phyloP scores from a whole-genome alignment of 2,888 invertebrate genomes.

The Sinopyrophorus schimmeli region DNA sequence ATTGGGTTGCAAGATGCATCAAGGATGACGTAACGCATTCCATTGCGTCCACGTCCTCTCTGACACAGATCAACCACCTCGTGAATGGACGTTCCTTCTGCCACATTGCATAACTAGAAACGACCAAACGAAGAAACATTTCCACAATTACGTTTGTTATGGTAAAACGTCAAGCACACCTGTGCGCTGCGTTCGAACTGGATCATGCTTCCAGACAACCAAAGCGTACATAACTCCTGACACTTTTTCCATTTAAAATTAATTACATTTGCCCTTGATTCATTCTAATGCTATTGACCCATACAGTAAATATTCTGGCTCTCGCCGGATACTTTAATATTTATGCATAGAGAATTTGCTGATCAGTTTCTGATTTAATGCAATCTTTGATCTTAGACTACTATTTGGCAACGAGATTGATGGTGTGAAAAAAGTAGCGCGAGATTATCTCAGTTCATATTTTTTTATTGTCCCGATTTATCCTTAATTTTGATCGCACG shows the following conservation, averaged over 20 bases:
- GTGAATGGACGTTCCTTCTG: conserved; percentile 14
- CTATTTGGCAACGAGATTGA: too few species aligned
- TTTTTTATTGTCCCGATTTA: too few species aligned
- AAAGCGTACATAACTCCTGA: neutral
- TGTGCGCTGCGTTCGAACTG: conserved; percentile 1
- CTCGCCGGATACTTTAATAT: conserved; percentile 16
- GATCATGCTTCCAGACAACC: too few species aligned
- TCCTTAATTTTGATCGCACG: too few species aligned
- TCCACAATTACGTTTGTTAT: conserved; percentile 12
- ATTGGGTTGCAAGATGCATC: conserved; percentile 42
- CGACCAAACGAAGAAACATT: too few species aligned
- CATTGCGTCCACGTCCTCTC: conserved; percentile 37
- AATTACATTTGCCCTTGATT: conserved; percentile 30
- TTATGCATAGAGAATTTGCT: neutral
- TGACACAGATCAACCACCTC: conserved; percentile 32
- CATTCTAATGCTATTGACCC: conserved; percentile 31
- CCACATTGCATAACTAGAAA: conserved; percentile 11
- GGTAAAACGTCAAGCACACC: conserved; percentile 15
- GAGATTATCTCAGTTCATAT: too few species aligned
- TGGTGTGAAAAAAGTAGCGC: too few species aligned
- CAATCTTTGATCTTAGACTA: neutral
- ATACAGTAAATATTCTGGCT: conserved; percentile 25
- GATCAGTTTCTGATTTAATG: neutral
- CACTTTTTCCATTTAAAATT: conserved; percentile 15
- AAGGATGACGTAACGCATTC: conserved; percentile 41